These are phyloP conservation scores for Trichonephila clavipes DNA, from an alignment of 1,140 invertebrate species.

Conservation along the genomic window DNA sequence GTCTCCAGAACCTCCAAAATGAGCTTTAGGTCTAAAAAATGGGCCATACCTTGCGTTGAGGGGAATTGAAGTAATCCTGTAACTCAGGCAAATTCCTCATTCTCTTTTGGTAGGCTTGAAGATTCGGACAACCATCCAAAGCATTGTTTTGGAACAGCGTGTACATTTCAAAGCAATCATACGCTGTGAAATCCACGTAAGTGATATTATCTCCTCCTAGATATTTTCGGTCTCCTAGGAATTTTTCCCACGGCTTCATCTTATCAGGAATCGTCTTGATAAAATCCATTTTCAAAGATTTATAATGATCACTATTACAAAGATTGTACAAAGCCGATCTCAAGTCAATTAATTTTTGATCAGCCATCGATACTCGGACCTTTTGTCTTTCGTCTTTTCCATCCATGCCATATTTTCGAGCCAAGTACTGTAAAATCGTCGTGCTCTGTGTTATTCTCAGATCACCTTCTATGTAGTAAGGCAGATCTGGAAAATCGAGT, in stretches of 20 bases:
- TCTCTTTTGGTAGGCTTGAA: conserved; percentile 81
- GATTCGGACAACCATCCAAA: conserved; percentile 80
- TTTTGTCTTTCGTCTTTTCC: conserved; percentile 81
- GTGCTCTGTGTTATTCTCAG: conserved; percentile 81
- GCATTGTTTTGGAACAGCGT: conserved; percentile 79
- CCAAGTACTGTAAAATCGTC: conserved; percentile 83
- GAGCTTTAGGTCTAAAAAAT: conserved; percentile 80
- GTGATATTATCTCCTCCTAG: conserved; percentile 82
- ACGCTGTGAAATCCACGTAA: conserved; percentile 83
- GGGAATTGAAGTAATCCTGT: conserved; percentile 80
- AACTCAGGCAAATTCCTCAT: conserved; percentile 80
- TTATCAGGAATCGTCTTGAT: conserved; percentile 78
- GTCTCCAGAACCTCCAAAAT: conserved; percentile 78
- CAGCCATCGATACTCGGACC: conserved; percentile 81
- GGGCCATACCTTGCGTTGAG: conserved; percentile 79
- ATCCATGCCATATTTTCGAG: conserved; percentile 78
- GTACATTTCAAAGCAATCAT: conserved; percentile 82
- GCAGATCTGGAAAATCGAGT: conserved; percentile 80
- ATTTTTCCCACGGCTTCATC: conserved; percentile 80
- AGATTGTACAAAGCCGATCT: conserved; percentile 79
- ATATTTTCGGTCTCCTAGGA: conserved; percentile 81
- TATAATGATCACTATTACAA: conserved; percentile 62
- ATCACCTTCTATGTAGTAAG: conserved; percentile 78
- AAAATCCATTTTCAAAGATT: conserved; percentile 73
- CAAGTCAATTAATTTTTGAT: conserved; percentile 82